These are phyloP conservation scores for Setipinna tenuifilis DNA, from an alignment of 2,797 vertebrate genomes.

Conservation along the genomic window DNA sequence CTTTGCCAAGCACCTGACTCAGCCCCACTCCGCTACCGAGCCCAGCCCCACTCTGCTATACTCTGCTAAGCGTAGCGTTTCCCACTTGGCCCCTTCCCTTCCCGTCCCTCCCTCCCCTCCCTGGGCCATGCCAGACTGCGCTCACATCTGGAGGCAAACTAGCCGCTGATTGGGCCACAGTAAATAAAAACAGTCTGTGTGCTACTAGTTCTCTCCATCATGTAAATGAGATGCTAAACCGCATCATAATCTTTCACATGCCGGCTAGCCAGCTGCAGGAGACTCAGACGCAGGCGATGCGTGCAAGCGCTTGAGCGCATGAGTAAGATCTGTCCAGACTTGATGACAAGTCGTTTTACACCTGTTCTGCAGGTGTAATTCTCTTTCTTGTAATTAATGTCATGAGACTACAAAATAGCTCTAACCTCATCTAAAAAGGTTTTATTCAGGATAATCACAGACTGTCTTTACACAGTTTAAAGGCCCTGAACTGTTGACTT, in stretches of 20 bases:
- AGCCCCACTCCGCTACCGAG: neutral
- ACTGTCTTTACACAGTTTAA: neutral
- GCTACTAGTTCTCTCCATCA: conserved; percentile 22
- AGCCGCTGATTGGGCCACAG: neutral
- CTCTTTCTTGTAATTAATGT: neutral
- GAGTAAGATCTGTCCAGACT: neutral
- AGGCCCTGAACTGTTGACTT: neutral
- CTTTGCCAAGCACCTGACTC: conserved; percentile 32
- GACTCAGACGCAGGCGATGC: neutral
- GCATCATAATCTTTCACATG: conserved; percentile 4
- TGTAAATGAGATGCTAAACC: conserved; percentile 34
- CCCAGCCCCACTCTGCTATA: neutral
- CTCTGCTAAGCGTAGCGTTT: neutral
- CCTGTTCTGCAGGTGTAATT: neutral
- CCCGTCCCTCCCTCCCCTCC: too few species aligned
- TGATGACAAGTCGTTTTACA: neutral
- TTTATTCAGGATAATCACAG: neutral
- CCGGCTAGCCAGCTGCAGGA: neutral
- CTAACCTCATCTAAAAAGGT: neutral
- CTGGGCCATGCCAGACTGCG: neutral
- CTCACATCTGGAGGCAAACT: conserved; percentile 13
- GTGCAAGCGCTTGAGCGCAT: neutral
- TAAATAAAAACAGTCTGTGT: conserved; percentile 27
- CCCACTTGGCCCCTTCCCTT: neutral
- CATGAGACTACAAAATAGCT: neutral